Evolutionary conservation across 2,797 vertebrate genomes (phyloP), one percentile per base, ranked within the genome.

Genomic region (Brotula barbata): DNA sequence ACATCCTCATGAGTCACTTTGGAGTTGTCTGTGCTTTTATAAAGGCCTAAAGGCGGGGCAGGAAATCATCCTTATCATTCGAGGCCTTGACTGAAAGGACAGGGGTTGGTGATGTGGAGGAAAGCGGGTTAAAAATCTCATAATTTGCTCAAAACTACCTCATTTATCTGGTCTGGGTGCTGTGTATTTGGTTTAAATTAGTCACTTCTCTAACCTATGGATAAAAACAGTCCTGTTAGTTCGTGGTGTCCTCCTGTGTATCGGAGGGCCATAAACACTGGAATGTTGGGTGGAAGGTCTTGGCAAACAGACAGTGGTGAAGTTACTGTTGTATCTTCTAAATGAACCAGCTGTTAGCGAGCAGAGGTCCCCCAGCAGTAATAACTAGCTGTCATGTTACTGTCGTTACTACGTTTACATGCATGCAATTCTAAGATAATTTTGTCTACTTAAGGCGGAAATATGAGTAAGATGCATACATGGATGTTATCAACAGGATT

Each of bases 261-360:
- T 54, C 19, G 64, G 45, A 67, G 56, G 45, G 45, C 48, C 21
- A 8, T 75, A 75, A 83, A 82, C 42, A n/a, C 15, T 56, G 61
- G 59, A 73, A 70, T 60, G 64, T 52, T 20, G 49, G 42, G 56
- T 58, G 40, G 33, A 43, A 41, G 43, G 41, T 57, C 33, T 77
- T 64, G 43, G 21, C 53, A 77, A 82, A 80, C 50, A 75, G n/a
- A 44, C 41, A 10, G 33, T 34, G 51, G 50, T 68, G 41, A 58
- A 37, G 33, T 49, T 47, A 17, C 7, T 15, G 22, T 47, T 48
- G 53, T 21, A 21, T 34, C 25, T 34, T 44, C 31, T 53, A 25
- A 73, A 66, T 36, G 53, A 53, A 22, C 36, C 2, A 5, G 11
- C 49, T 77, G 25, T 58, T 25, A 2, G 31, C 34, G 37, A 74